phyloP scores from a whole-genome alignment of 1,140 invertebrate species.

The Chrysomallon squamiferum region DNA sequence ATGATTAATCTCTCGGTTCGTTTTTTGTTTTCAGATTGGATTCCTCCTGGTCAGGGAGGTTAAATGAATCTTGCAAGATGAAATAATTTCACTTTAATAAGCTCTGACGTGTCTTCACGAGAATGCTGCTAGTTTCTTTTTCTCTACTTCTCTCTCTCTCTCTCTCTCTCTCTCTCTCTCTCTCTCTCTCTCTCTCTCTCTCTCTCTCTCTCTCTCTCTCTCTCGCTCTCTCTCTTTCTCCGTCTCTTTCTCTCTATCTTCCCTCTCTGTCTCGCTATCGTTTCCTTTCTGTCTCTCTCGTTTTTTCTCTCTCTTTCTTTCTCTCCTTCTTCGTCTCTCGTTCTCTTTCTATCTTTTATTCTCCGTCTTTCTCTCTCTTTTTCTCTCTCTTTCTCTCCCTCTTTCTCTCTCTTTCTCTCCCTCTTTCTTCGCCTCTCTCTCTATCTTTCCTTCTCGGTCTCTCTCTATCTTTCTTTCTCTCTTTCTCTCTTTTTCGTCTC shows the following conservation, averaged over 20 bases:
- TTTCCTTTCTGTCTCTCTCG: background rate
- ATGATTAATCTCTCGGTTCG: too few species aligned
- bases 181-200: too few species aligned
- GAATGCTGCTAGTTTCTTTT: too few species aligned
- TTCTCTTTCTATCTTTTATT: background rate
- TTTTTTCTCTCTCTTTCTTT: background rate
- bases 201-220: too few species aligned
- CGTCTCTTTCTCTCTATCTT: background rate
- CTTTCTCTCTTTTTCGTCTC: background rate
- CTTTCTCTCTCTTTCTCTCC: background rate
- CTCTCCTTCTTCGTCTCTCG: background rate
- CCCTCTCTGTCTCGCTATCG: background rate
- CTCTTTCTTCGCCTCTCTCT: conserved; percentile 4
- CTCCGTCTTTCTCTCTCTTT: background rate
- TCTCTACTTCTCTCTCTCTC: too few species aligned
- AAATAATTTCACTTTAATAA: too few species aligned
- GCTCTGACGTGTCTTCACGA: too few species aligned
- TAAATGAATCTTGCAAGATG: too few species aligned
- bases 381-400: conserved; percentile 1
- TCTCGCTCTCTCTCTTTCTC: too few species aligned
- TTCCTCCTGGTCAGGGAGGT: too few species aligned
- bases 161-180: too few species aligned
- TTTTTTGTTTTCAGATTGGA: too few species aligned
- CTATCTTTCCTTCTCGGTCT: conserved; percentile 2
- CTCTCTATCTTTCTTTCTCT: background rate